These are phyloP conservation scores for Buathra laborator DNA, from an alignment of 2,888 invertebrate genomes.

Conservation along the genomic window DNA sequence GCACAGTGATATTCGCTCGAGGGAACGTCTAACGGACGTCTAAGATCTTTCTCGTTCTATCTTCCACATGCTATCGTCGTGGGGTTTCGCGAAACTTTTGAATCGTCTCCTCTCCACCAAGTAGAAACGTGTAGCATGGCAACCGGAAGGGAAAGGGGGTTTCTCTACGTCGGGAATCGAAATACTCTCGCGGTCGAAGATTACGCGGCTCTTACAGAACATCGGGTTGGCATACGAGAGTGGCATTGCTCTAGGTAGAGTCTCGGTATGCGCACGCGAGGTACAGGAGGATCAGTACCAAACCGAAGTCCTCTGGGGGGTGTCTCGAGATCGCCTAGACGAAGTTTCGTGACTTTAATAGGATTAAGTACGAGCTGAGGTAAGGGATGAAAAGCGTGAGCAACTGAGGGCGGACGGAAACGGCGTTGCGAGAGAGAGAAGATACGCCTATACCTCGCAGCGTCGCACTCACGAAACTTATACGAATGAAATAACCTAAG, in stretches of 20 bases:
- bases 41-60: constrained; percentile 19
- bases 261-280: constrained; percentile 21
- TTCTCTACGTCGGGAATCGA: constrained; percentile 27
- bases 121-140: background rate
- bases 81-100: constrained; percentile 44
- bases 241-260: constrained; percentile 16
- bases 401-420: background rate
- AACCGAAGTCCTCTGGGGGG: constrained; percentile 56
- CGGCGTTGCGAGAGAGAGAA: background rate
- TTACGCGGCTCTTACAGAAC: constrained; percentile 45
- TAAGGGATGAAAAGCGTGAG: constrained; percentile 25
- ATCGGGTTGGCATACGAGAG: constrained; percentile 46
- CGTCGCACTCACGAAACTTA: constrained; percentile 61
- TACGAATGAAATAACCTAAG: constrained; percentile 65
- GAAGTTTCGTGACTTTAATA: constrained; percentile 76
- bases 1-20: background rate
- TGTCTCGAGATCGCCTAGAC: constrained; percentile 31
- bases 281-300: constrained; percentile 46
- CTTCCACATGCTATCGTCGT: background rate
- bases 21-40: constrained; percentile 5
- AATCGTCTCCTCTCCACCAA: constrained; percentile 1
- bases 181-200: constrained; percentile 40
- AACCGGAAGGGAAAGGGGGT: background rate
- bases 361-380: constrained; percentile 69
- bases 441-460: background rate